A percentile compares a stretch with the other conserved stretches of the same genome.
Conservation (phyloP, 2,888 invertebrate species). For the Aricia artaxerxes region DNA sequence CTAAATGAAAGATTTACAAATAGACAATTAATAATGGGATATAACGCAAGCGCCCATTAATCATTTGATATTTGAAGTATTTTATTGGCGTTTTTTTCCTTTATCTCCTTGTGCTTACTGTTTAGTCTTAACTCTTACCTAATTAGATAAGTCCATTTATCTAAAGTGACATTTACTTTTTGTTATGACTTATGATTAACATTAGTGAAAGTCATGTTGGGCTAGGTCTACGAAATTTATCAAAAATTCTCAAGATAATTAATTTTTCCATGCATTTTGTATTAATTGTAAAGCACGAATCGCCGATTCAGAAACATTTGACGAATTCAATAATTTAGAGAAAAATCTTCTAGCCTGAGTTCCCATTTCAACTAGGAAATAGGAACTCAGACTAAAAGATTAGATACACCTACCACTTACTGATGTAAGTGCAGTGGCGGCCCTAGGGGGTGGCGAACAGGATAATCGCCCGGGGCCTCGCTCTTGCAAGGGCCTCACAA, state of each 20-base stretch:
- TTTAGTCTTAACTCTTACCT: not conserved
- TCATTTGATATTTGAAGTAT: constrained; percentile 2
- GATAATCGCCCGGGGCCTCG: too few relatives aligned
- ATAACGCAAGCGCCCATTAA: constrained; percentile 10
- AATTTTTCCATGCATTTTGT: not conserved
- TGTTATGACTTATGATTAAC: not conserved
- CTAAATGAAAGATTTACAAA: too few relatives aligned
- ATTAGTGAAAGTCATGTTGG: not conserved
- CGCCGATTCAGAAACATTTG: not conserved
- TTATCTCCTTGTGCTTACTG: not conserved
- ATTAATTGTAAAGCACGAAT: not conserved
- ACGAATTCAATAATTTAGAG: not conserved
- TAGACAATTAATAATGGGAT: constrained; percentile 1
- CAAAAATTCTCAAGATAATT: not conserved
- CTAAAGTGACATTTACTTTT: not conserved
- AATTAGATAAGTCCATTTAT: constrained; percentile 8
- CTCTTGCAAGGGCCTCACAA: too few relatives aligned
- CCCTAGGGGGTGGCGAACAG: too few relatives aligned
- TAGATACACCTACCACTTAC: too few relatives aligned
- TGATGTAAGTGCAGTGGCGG: too few relatives aligned
- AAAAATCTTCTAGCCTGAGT: too few relatives aligned
- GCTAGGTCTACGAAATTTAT: not conserved
- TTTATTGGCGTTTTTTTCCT: not conserved
- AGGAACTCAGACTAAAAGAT: too few relatives aligned
- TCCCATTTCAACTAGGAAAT: too few relatives aligned